Conservation (phyloP, 2,888 invertebrate genomes). For the Graphium colonna region DNA sequence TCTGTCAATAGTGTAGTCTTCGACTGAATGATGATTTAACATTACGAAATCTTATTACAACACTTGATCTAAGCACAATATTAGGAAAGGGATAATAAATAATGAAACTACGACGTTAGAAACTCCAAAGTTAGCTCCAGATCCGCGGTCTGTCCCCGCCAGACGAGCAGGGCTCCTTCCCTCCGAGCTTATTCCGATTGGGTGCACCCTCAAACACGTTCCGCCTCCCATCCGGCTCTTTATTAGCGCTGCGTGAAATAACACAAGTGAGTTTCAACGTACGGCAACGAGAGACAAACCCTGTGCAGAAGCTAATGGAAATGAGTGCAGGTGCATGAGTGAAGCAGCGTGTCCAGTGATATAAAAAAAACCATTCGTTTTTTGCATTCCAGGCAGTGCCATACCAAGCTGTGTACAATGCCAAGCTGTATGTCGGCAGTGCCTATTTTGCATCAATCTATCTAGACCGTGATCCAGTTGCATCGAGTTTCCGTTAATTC, state of each 20-base stretch:
- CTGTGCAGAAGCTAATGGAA: background rate
- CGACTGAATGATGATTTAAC: background rate
- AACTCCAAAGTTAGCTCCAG: slow-evolving; percentile 46
- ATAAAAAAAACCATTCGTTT: background rate
- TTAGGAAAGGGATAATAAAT: background rate
- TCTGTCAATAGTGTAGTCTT: background rate
- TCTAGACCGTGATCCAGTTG: background rate
- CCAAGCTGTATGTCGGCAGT: background rate
- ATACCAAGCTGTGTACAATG: background rate
- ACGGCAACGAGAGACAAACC: background rate
- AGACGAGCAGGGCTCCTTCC: slow-evolving; percentile 47
- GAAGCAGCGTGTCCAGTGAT: background rate
- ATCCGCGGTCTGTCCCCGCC: slow-evolving; percentile 51
- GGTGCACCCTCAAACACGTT: slow-evolving; percentile 43
- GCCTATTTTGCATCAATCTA: background rate
- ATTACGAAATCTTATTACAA: background rate
- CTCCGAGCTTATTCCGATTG: slow-evolving; percentile 4
- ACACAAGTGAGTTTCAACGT: slow-evolving; percentile 3
- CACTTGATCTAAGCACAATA: background rate
- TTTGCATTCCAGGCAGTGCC: background rate
- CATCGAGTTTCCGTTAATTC: background rate
- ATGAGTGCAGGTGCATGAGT: background rate
- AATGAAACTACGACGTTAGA: slow-evolving; percentile 2
- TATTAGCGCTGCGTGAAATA: slow-evolving; percentile 40
- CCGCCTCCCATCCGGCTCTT: slow-evolving; percentile 42